phyloP scores from a whole-genome alignment of 2,113 vertebrate genomes.

The Ptilonorhynchus violaceus region DNA sequence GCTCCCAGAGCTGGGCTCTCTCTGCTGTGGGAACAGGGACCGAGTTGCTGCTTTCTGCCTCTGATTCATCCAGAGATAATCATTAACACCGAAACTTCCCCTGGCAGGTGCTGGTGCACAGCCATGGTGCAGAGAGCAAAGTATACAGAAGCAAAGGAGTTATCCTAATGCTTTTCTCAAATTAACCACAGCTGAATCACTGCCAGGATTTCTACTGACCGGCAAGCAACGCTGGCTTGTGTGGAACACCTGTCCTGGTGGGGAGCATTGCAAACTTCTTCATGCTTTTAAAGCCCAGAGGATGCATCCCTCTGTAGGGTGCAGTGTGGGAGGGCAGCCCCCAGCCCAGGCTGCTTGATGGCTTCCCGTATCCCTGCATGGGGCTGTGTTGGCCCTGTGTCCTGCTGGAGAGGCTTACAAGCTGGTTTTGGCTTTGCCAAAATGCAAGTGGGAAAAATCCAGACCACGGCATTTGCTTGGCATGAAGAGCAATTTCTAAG shows the following conservation, averaged over 20 bases:
- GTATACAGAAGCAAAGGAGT: neutral
- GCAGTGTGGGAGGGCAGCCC: neutral
- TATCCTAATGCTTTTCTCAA: neutral
- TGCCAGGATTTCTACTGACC: neutral
- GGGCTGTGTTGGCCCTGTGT: rapidly evolving
- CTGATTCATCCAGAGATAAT: neutral
- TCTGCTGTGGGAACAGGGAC: neutral
- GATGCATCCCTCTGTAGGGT: neutral
- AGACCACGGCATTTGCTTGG: neutral
- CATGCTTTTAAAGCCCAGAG: neutral
- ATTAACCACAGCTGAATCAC: neutral
- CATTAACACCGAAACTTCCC: neutral
- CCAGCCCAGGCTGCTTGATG: rapidly evolving
- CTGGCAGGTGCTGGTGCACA: neutral
- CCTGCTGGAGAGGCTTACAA: neutral
- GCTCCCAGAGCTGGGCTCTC: neutral
- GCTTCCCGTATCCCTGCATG: rapidly evolving
- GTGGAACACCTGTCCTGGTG: neutral
- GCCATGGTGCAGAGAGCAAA: neutral
- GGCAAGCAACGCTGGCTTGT: rapidly evolving
- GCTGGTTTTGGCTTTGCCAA: neutral
- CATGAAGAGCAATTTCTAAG: neutral
- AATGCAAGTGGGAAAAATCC: neutral
- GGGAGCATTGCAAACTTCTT: neutral
- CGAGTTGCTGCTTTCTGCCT: neutral